Base-by-base conservation (phyloP, 1,140 invertebrate genomes). In the Pogonomyrmex californicus region DNA sequence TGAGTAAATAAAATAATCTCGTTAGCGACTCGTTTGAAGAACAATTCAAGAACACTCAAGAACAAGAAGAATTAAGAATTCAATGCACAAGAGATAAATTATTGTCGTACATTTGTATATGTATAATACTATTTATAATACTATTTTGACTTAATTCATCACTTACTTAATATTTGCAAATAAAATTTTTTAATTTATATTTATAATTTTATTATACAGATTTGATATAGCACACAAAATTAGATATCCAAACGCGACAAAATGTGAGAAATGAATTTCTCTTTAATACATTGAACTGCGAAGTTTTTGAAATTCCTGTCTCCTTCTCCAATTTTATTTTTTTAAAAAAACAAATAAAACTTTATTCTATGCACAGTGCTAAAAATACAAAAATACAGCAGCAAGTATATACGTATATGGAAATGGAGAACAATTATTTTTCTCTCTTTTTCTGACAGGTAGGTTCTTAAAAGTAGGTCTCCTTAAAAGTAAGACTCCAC, bases 1-100 rank as follows among this genome's bases (percentile, higher is more conserved):
- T 78, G 30, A 14, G 9, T 23, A 77, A 77, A 63, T 66, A 65
- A 65, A 65, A 66, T n/a, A 44, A 77, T 44, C 30, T 77, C 62
- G 38, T 47, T 44, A 78, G 6, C 12, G 30, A 36, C 4, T 70
- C 7, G 12, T 23, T 23, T 23, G 23, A 23, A 23, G 23, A 23
- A 23, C 23, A 23, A 23, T 23, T 23, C 23, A 23, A 23, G 23
- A 23, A 23, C 23, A 23, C 23, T 23, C 7, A 33, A 77, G 41
- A 78, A 63, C 9, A 49, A 77, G 41, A 78, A 63, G 4, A 49
- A 78, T 65, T 65, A 51, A 47, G 10, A 12, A 30, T 78, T 5
- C 2, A 65, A 77, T 33, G n/a, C 14, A 49, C 33, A 17, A 78
- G n/a, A 65, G 17, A 76, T 14, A 76, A n/a, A 23, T 4, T 23